Evolutionary conservation across 2,113 vertebrate species (phyloP).

Genomic region (Myocastor coypus): DNA sequence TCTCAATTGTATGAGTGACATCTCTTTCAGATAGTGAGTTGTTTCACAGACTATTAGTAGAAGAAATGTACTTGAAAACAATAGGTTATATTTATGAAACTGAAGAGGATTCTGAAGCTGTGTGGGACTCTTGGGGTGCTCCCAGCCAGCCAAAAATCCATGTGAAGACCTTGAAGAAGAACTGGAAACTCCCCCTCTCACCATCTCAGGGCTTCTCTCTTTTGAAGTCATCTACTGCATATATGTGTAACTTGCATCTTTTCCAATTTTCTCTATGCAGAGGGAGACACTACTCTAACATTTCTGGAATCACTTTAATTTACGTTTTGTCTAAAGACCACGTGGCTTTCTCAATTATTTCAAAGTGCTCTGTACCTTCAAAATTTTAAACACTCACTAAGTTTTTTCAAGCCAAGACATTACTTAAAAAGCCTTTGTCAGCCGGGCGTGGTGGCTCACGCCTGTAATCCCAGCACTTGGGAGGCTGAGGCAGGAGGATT

Average conservation of each 20-base stretch:
- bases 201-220: background rate
- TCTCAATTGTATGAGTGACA: background rate
- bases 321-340: background rate
- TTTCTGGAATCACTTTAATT: background rate
- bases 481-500: too few species aligned
- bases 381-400: background rate
- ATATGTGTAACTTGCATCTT: background rate
- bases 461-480: too few species aligned
- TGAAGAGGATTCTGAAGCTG: background rate
- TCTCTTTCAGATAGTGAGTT: background rate
- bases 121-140: background rate
- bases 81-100: background rate
- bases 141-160: background rate
- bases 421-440: background rate
- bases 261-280: background rate
- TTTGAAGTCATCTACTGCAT: background rate
- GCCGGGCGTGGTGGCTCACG: too few species aligned
- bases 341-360: background rate
- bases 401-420: background rate
- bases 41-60: background rate
- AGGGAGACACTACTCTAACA: background rate
- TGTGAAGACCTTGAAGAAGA: background rate
- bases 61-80: background rate
- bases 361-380: background rate
- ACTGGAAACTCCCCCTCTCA: background rate